Base-by-base conservation (phyloP, 1,140 invertebrate species). In the Lepidurus couesii region DNA sequence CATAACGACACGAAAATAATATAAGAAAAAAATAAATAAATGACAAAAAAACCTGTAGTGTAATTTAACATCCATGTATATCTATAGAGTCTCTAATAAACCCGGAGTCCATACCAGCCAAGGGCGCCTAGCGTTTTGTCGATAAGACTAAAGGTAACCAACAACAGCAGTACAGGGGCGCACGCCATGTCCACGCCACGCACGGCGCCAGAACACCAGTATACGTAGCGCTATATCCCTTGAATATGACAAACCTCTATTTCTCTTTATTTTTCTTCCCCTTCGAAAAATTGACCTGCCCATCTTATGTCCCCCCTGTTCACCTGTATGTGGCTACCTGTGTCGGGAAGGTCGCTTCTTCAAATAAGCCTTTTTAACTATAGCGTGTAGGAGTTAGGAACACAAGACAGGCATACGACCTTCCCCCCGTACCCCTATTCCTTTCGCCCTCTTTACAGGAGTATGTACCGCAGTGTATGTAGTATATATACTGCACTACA, bases 101-200 rank as follows among this genome's bases (percentile, higher is more conserved):
- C 53, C 16, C 6, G 21, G 53, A 65, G 53, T 10, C 53, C 53
- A 65, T 65, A 21, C 53, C 53, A 9, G 53, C 21, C 53, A 65
- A 65, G 53, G 53, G 53, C 53, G 53, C 53, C 16, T 65, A 13
- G 53, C 53, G 53, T 65, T 65, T 65, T 65, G 53, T 65, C 53
- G 53, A 65, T 65, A 65, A 65, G 53, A 65, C 53, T 65, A 65
- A 65, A 65, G 53, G 53, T 65, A 65, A 65, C 53, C 53, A 65
- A 65, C 53, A 65, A 65, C 53, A 65, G 53, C 53, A 65, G 53
- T 65, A 65, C 53, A 13, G 53, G 34, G 53, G 53, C 53, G 53
- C 53, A 47, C 10, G 45, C 45, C 45, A 47, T 16, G 45, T 47
- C 45, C 45, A 65, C 53, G 53, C 53, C 53, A 65, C 53, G 16